Conservation (phyloP, 2,888 invertebrate species). For the Mythimna albipuncta region DNA sequence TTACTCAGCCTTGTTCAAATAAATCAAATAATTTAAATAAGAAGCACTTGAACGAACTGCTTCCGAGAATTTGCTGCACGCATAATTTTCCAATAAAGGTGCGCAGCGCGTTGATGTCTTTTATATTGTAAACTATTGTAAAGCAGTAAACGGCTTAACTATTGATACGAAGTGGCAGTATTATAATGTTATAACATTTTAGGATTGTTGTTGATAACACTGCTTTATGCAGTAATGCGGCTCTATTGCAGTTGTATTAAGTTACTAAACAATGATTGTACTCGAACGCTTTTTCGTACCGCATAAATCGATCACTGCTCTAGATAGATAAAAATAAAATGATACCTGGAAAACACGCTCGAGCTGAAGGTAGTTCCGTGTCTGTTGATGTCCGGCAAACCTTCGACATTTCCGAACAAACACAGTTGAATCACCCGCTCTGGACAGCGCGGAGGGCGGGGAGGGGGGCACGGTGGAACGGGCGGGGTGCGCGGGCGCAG, state of each 20-base stretch:
- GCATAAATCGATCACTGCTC: slow-evolving; percentile 67
- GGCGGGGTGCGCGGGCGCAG: slow-evolving; percentile 57
- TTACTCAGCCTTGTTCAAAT: slow-evolving; percentile 24
- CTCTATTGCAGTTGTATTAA: slow-evolving; percentile 32
- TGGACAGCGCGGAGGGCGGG: slow-evolving; percentile 42
- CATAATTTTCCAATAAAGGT: slow-evolving; percentile 37
- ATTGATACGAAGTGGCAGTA: slow-evolving; percentile 3
- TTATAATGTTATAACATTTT: slow-evolving; percentile 38
- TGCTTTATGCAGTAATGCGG: slow-evolving; percentile 25
- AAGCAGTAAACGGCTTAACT: slow-evolving; percentile 11
- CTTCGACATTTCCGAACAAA: slow-evolving; percentile 89
- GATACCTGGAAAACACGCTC: slow-evolving; percentile 86
- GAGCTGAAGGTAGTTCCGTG: slow-evolving; percentile 88
- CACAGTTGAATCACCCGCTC: slow-evolving; percentile 81
- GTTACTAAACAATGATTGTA: slow-evolving; percentile 15
- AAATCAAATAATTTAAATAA: slow-evolving; percentile 28
- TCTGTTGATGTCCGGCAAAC: slow-evolving; percentile 89
- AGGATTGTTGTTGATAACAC: slow-evolving; percentile 38
- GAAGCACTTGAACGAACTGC: slow-evolving; percentile 26
- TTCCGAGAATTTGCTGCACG: slow-evolving; percentile 27
- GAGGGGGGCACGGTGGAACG: slow-evolving; percentile 39
- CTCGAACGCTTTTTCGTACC: slow-evolving; percentile 37
- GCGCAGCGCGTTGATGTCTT: slow-evolving; percentile 76
- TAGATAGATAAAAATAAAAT: slow-evolving; percentile 76
- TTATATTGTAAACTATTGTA: slow-evolving; percentile 60